These are phyloP conservation scores for Babyrousa celebensis DNA, from an alignment of 2,797 vertebrate genomes.

Conservation along the genomic window DNA sequence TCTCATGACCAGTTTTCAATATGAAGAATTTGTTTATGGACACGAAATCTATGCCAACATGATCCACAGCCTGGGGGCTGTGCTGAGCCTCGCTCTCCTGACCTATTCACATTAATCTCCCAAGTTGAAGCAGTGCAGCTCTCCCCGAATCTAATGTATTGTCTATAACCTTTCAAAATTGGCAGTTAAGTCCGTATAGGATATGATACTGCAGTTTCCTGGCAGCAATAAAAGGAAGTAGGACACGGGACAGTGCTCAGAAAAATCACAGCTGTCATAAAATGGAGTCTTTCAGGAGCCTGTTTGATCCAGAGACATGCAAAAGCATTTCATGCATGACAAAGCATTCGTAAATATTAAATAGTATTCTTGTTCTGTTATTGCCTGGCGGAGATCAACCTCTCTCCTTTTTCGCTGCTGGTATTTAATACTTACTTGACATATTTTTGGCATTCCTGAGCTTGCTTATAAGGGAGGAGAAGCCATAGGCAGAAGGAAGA, in stretches of 20 bases:
- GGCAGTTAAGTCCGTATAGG: slow-evolving; percentile 76
- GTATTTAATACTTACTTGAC: slow-evolving; percentile 22
- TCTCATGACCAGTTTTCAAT: not conserved
- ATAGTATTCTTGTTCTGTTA: slow-evolving; percentile 61
- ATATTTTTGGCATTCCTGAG: slow-evolving; percentile 59
- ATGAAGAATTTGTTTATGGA: slow-evolving; percentile 3
- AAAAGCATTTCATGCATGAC: slow-evolving; percentile 60
- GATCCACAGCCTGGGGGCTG: not conserved
- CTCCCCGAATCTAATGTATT: slow-evolving; percentile 6
- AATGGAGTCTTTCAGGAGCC: slow-evolving; percentile 16
- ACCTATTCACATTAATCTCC: slow-evolving; percentile 5
- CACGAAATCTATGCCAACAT: not conserved
- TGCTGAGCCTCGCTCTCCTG: slow-evolving; percentile 31
- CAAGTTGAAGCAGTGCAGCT: slow-evolving; percentile 32
- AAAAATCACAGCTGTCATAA: slow-evolving; percentile 71
- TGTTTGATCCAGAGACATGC: slow-evolving; percentile 65
- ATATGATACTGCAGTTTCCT: slow-evolving; percentile 65
- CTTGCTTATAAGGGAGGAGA: not conserved
- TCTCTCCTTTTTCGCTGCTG: slow-evolving; percentile 40
- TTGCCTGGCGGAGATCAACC: slow-evolving; percentile 42
- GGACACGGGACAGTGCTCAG: slow-evolving; percentile 60
- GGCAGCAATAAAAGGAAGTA: slow-evolving; percentile 75
- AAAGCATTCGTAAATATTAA: slow-evolving; percentile 74
- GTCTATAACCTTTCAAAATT: slow-evolving; percentile 78
- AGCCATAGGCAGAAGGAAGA: not conserved